Percentiles rank a stretch among this genome's conserved stretches.
Conservation (phyloP, 1,140 invertebrate species). For the Delia radicum region DNA sequence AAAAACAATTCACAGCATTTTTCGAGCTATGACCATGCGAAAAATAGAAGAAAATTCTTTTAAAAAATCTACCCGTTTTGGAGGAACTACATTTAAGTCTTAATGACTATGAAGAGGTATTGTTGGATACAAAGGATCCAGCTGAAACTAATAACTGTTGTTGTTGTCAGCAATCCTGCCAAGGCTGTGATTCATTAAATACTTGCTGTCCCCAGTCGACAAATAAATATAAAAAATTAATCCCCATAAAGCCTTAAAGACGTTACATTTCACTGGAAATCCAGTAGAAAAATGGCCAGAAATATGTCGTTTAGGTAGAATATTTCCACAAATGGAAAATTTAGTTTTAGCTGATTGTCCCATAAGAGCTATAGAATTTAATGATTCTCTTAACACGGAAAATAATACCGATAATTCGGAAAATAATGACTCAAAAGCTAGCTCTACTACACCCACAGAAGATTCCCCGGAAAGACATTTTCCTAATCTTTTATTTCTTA, state of each 20-base stretch:
- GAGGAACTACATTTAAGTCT: constrained; percentile 89
- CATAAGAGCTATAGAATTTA: constrained; percentile 37
- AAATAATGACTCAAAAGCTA: neutral
- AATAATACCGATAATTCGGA: neutral
- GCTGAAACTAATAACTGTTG: neutral
- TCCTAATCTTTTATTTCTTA: constrained; percentile 69
- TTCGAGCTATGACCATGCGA: too few species aligned
- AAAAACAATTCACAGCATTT: too few species aligned
- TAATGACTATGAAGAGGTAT: constrained; percentile 77
- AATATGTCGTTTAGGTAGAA: constrained; percentile 77
- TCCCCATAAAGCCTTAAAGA: constrained; percentile 67
- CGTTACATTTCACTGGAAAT: constrained; percentile 82
- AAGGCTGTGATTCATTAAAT: neutral
- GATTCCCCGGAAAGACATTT: constrained; percentile 59
- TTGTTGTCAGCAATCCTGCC: neutral
- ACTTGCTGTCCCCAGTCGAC: neutral
- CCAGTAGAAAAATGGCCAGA: constrained; percentile 78
- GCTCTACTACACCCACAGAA: neutral
- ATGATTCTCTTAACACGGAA: neutral
- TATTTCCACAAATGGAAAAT: constrained; percentile 81
- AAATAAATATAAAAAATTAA: constrained; percentile 52
- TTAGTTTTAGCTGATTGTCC: constrained; percentile 85
- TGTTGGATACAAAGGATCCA: constrained; percentile 44
- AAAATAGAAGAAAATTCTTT: too few species aligned
- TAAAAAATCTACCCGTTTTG: constrained; percentile 72